Base-by-base conservation (phyloP, 2,888 invertebrate genomes). In the Tholera decimalis region DNA sequence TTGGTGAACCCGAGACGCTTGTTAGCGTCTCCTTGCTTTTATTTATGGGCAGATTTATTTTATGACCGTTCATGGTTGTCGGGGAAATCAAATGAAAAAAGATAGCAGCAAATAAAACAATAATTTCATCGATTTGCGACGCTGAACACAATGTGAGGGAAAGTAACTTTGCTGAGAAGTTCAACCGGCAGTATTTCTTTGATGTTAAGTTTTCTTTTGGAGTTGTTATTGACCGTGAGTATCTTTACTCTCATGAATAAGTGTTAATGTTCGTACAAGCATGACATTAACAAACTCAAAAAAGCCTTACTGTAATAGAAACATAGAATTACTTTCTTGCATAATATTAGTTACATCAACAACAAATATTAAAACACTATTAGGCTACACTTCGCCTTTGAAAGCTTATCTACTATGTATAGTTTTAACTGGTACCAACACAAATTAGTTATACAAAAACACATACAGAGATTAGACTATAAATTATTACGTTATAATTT, bases 31-130 rank as follows among this genome's bases (percentile, higher is more conserved):
- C 87, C 89, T 83, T 84, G 86, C 83, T 88, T 93, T 95, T 96
- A 96, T 96, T 96, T 96, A 96, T 95, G 94, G 82, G 91, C 91
- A 93, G 95, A 95, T 96, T 95, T 96, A 95, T 95, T 95, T 95
- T 95, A 95, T 95, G 91, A 85, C 91, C 91, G 87, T 85, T 88
- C 83, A 85, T 87, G 88, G 89, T 92, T 89, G 88, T 86, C 83
- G 85, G 78, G 78, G 80, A 87, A 89, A 91, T 93, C 90, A 85
- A 90, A 92, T 90, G 87, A 89, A 86, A 83, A 87, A 85, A 86
- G 82, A 84, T 85, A 85, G 83, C 83, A 83, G 77, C 82, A 80
- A 83, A 83, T 80, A 82, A 88, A 87, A 92, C 88, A 90, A 89
- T 89, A 88, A 87, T 85, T 85, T 78, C 82, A 84, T 83, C 82